phyloP scores from a whole-genome alignment of 2,113 vertebrate genomes.

The Herpetotheres cachinnans region DNA sequence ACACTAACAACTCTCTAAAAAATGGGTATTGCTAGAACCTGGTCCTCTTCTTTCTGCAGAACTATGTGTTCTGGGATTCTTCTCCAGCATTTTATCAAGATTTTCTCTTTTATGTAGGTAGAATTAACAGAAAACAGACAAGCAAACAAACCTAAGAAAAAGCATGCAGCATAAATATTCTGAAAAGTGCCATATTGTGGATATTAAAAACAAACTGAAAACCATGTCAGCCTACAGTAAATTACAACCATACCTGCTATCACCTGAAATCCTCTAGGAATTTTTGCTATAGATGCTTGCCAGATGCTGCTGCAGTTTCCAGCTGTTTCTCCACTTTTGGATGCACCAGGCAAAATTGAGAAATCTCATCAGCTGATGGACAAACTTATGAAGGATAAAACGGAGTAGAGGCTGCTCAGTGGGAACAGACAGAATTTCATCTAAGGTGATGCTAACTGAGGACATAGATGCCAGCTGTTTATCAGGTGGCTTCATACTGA shows the following conservation, averaged over 20 bases:
- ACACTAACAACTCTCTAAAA: neutral
- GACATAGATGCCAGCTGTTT: neutral
- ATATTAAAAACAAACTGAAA: neutral
- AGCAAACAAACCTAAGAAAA: neutral
- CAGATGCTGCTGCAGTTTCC: slow-evolving; percentile 19
- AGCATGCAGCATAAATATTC: neutral
- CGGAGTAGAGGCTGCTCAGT: neutral
- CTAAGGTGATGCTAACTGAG: neutral
- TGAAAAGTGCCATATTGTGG: neutral
- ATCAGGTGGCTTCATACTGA: neutral
- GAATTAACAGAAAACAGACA: neutral
- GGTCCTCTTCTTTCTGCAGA: neutral
- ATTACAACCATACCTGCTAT: neutral
- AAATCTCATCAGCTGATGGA: neutral
- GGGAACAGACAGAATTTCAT: neutral
- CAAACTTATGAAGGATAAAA: neutral
- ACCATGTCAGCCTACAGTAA: neutral
- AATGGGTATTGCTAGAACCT: neutral
- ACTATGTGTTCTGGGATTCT: neutral
- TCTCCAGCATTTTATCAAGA: neutral
- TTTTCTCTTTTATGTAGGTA: neutral
- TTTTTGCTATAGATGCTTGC: slow-evolving; percentile 22
- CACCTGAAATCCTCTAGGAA: slow-evolving; percentile 1
- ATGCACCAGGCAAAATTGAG: neutral
- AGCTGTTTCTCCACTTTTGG: neutral